Evolutionary conservation across 2,888 invertebrate species (phyloP).

Genomic region (Gastrophysa polygoni): DNA sequence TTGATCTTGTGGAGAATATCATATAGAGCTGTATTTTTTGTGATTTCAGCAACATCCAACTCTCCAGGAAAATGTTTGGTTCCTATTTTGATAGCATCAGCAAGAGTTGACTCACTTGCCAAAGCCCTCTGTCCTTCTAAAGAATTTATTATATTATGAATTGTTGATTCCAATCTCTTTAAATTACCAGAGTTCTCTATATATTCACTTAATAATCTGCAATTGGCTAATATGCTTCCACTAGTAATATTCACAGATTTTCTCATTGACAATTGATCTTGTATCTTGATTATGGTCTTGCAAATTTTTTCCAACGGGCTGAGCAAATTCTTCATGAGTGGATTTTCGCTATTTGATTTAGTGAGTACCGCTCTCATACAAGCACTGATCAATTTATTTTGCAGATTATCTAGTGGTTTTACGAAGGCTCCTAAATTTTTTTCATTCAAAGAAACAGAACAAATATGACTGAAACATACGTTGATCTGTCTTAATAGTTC

Average conservation of each 20-base stretch:
- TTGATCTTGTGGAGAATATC: not conserved
- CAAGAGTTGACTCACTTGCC: not conserved
- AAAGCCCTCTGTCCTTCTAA: not conserved
- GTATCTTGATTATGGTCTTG: conserved; percentile 51
- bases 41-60: not conserved
- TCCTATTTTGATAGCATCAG: not conserved
- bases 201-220: conserved; percentile 16
- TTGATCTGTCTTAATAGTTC: conserved; percentile 46
- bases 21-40: not conserved
- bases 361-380: conserved; percentile 52
- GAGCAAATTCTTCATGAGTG: conserved; percentile 49
- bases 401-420: conserved; percentile 47
- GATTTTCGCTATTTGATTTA: conserved; percentile 42
- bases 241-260: conserved; percentile 32
- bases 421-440: conserved; percentile 38
- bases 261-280: conserved; percentile 44
- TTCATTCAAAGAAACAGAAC: conserved; percentile 13
- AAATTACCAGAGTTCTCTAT: not conserved
- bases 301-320: conserved; percentile 51
- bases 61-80: not conserved
- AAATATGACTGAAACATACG: conserved; percentile 43
- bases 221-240: conserved; percentile 30
- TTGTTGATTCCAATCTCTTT: not conserved
- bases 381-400: conserved; percentile 52
- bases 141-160: no score